A percentile compares a stretch with the other conserved stretches of the same genome.
Conservation (phyloP, 1,140 invertebrate species). For the Lanistes nyassanus region DNA sequence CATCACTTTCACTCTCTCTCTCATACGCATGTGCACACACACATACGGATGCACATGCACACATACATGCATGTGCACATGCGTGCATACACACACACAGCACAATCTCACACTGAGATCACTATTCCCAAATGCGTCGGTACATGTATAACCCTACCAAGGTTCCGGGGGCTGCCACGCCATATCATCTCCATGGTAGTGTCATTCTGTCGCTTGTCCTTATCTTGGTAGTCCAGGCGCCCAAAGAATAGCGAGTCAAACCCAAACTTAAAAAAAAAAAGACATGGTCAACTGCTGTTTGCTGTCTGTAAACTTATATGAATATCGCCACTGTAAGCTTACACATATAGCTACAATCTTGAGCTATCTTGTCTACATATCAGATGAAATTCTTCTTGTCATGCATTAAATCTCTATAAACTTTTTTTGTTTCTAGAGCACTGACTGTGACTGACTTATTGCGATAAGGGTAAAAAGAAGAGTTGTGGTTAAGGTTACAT, state of each 20-base stretch:
- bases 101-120: not conserved
- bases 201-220: conserved; percentile 71
- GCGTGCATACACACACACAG: not conserved
- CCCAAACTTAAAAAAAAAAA: conserved; percentile 60
- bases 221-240: conserved; percentile 90
- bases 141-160: conserved; percentile 55
- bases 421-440: no score
- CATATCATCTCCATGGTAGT: conserved; percentile 88
- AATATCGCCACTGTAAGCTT: no score
- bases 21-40: not conserved
- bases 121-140: not conserved
- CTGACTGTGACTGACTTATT: no score
- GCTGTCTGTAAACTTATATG: no score
- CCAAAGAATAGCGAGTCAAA: conserved; percentile 89
- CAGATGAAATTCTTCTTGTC: no score
- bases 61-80: not conserved
- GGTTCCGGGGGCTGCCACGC: conserved; percentile 71
- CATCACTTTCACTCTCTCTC: not conserved
- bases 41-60: not conserved
- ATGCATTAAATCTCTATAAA: no score
- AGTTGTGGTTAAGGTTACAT: no score
- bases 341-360: no score
- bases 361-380: no score
- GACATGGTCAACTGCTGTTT: no score
- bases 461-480: no score